These are phyloP conservation scores for Syngnathus acus DNA, from an alignment of 2,797 vertebrate genomes.

Conservation along the genomic window DNA sequence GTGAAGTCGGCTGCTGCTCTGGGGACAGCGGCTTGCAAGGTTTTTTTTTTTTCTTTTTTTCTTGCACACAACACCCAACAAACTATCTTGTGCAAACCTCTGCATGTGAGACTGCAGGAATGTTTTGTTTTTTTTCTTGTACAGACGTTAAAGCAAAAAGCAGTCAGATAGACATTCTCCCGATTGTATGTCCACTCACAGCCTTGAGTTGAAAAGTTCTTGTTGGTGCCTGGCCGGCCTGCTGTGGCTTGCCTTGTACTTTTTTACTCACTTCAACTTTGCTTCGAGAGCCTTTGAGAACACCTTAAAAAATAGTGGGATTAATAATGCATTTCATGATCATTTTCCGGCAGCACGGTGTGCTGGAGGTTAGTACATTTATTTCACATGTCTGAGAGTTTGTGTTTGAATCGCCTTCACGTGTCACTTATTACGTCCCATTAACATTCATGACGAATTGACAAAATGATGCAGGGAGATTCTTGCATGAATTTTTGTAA, in stretches of 20 bases:
- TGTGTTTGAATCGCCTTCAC: not conserved
- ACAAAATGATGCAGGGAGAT: too few species aligned
- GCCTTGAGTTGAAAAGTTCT: conserved; percentile 60
- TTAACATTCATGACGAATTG: not conserved
- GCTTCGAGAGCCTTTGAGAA: not conserved
- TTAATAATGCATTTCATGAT: conserved; percentile 1
- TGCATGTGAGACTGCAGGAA: conserved; percentile 64
- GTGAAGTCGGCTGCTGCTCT: conserved; percentile 72
- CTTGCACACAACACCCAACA: conserved; percentile 75
- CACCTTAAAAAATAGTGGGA: not conserved
- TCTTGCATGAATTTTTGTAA: too few species aligned
- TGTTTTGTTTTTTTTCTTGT: conserved; percentile 13
- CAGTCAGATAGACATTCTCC: conserved; percentile 46
- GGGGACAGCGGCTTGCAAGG: conserved; percentile 46
- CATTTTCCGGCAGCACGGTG: not conserved
- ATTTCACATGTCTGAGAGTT: not conserved
- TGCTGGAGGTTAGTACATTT: not conserved
- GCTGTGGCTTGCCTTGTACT: conserved; percentile 47
- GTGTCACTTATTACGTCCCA: not conserved
- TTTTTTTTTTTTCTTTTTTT: conserved; percentile 38
- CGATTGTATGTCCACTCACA: conserved; percentile 53
- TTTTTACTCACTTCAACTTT: not conserved
- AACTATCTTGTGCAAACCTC: conserved; percentile 74
- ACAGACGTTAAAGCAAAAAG: conserved; percentile 34
- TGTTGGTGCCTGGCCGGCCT: conserved; percentile 52